Base-by-base conservation (phyloP, 2,797 vertebrate species). In the Sebastes matsubarae region DNA sequence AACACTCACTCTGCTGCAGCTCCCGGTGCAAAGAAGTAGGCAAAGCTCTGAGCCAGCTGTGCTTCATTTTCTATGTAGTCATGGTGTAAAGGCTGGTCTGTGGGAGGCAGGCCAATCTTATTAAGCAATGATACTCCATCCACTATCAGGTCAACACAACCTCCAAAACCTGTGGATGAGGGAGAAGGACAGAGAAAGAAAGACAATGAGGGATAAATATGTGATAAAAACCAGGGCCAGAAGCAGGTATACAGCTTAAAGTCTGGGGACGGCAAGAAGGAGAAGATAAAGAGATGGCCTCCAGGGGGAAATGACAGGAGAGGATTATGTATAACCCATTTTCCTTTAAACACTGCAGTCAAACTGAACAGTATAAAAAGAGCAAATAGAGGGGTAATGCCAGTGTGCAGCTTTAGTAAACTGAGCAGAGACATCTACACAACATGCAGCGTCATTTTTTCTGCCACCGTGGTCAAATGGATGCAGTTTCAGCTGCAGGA, bases 11-110 rank as follows among this genome's bases (percentile, higher is more conserved):
- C 97, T 81, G 97, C 96, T 75, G 97, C 97, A 13, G 97, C 97
- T 77, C 97, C 96, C 0, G 96, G 96, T 42, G 95, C 94, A 69
- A 97, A 97, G 84, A 97, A 97, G 91, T 96, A 97, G 34, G 96
- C 96, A 64, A 97, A 97, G 92, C 96, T 97, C 93, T 97, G 92
- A 24, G 96, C 94, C 57, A 97, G 91, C 86, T 97, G 96, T 30
- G 95, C 88, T 0, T 88, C 83, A 8, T 94, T 96, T 87, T 96
- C 93, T 68, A 97, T 93, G 85, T 92, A 96, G 93, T 97, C 93
- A 18, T 97, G 96, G 85, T 97, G 96, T 8, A 96, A 79, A 0
- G 96, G 96, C 77, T 93, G 94, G 67, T 93, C 87, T 4, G 93
- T 89, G 27, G 94, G 93, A 18, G 82, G 66, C 68, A 97, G 89